phyloP scores from a whole-genome alignment of 2,888 invertebrate species.

The Eupithecia inturbata region DNA sequence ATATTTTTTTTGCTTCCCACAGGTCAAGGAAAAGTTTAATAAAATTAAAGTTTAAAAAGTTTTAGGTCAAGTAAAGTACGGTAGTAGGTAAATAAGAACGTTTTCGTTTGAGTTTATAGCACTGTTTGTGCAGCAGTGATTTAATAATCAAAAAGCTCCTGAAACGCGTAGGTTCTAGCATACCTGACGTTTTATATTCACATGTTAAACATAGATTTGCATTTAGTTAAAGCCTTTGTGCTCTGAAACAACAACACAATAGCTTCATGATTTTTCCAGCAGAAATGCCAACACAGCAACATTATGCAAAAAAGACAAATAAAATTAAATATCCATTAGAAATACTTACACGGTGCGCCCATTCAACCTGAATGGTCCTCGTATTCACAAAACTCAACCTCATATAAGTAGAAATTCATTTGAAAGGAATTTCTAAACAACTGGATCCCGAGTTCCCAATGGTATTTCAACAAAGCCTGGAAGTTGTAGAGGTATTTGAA shows the following conservation, averaged over 20 bases:
- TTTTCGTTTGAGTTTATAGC: neutral
- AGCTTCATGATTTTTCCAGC: neutral
- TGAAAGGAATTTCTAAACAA: conserved; percentile 81
- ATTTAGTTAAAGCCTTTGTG: neutral
- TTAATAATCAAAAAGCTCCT: neutral
- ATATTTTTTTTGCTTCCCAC: too few species aligned
- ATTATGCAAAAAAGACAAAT: conserved; percentile 51
- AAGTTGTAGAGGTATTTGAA: conserved; percentile 83
- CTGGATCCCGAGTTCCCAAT: conserved; percentile 77
- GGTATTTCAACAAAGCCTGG: conserved; percentile 83
- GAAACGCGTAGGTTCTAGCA: neutral
- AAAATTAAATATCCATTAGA: conserved; percentile 70
- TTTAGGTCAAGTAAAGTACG: neutral
- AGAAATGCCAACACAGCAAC: conserved; percentile 20
- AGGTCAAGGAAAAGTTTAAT: too few species aligned
- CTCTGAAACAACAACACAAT: neutral
- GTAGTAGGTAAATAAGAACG: too few species aligned
- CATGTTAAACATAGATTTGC: conserved; percentile 1
- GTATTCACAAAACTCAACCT: conserved; percentile 72
- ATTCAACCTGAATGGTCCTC: conserved; percentile 67
- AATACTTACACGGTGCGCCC: conserved; percentile 52
- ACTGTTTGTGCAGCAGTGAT: neutral
- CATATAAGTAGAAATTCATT: conserved; percentile 80
- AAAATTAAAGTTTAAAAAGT: too few species aligned
- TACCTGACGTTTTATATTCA: neutral